Evolutionary conservation across 2,888 invertebrate genomes (phyloP), one percentile per base, ranked within the genome.

Genomic region (Ennomos fuscantarius): DNA sequence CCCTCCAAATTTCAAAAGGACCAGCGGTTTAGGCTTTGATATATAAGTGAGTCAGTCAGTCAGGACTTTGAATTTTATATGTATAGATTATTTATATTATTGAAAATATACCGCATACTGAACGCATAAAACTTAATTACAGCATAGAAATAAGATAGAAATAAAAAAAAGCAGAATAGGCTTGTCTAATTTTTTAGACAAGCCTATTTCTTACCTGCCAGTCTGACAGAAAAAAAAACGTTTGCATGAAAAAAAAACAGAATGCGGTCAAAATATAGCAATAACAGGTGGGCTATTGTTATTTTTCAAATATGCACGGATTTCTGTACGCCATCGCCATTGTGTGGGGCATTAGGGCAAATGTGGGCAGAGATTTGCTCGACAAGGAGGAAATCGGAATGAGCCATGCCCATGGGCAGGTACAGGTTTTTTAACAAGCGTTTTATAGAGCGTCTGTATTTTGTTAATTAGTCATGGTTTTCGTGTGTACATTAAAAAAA

Each of bases 231-330:
- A 50, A 68, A 69, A 65, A 44, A 62, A 12, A 58, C 58, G 58
- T 54, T 58, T 67, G 42, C 63, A 61, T 59, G 50, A 59, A 56
- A 73, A 70, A 74, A 73, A 68, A 37, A 9, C 24, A 69, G 66
- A 35, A 53, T 11, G 52, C 55, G 55, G 60, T 56, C 69, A 73
- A 74, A 69, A 59, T 70, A 62, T 69, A 49, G 64, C 54, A 59
- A 45, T 54, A 72, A 81, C 85, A 86, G 86, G 86, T 86, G 86
- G 68, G 59, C 69, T 68, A 78, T 85, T 86, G 81, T 83, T 79
- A 68, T 70, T 69, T 65, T 72, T 71, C 70, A 79, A 81, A 82
- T 80, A 82, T 79, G 78, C 76, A 76, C 75, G 70, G 75, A 74
- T 73, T 68, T 79, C 66, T 71, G 61, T 50, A 35, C 56, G 40